Percentiles rank a stretch among this genome's conserved stretches.
phyloP scores from a whole-genome alignment of 2,888 invertebrate genomes.

The Heliconius hortense region DNA sequence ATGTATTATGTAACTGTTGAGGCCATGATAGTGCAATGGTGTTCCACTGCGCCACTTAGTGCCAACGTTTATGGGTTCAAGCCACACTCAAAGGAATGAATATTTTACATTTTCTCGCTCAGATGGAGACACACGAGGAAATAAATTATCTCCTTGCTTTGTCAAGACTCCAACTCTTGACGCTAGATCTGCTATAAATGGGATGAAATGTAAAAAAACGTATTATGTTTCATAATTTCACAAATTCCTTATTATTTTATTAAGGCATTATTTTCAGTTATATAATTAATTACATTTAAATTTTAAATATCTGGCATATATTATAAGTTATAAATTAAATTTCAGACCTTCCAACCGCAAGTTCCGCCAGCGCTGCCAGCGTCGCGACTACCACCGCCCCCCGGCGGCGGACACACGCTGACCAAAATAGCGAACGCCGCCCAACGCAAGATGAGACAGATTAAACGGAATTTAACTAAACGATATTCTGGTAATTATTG shows the following conservation, averaged over 20 bases:
- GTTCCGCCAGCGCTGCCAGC: slow-evolving; percentile 64
- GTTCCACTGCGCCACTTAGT: too few species aligned
- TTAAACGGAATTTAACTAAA: slow-evolving; percentile 86
- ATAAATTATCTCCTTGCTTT: background rate
- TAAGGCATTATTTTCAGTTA: too few species aligned
- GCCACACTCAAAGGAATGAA: background rate
- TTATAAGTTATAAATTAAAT: background rate
- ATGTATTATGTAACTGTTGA: background rate
- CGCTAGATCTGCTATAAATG: too few species aligned
- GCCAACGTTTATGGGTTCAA: background rate
- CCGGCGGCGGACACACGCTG: slow-evolving; percentile 84
- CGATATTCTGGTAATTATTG: slow-evolving; percentile 62
- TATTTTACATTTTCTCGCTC: too few species aligned
- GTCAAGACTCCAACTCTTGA: too few species aligned
- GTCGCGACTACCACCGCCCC: slow-evolving; percentile 82
- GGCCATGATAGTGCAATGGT: background rate
- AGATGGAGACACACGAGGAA: background rate
- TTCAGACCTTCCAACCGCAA: slow-evolving; percentile 49
- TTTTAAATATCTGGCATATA: background rate
- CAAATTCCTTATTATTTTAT: too few species aligned
- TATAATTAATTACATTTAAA: background rate
- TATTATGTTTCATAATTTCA: too few species aligned
- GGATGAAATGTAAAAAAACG: too few species aligned
- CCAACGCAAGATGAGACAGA: slow-evolving; percentile 83
- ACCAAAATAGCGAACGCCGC: slow-evolving; percentile 85